Evolutionary conservation across 2,888 invertebrate genomes (phyloP).

Genomic region (Erebia ligea): DNA sequence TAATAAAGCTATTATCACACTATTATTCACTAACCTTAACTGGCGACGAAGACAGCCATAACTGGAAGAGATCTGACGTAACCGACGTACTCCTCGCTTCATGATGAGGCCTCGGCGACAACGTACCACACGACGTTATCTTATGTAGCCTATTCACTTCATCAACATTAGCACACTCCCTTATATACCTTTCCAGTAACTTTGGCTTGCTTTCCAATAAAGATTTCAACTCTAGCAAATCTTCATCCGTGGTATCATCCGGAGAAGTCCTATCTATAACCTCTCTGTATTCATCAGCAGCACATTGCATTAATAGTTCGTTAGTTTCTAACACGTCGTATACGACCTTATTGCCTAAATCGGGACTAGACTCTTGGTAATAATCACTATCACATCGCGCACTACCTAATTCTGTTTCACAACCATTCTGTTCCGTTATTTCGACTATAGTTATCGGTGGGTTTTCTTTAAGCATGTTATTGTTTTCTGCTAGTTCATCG

Average conservation of each 20-base stretch:
- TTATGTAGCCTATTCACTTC: slow-evolving; percentile 84
- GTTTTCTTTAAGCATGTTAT: slow-evolving; percentile 76
- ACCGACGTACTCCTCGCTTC: slow-evolving; percentile 88
- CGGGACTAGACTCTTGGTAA: slow-evolving; percentile 63
- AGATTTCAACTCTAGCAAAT: slow-evolving; percentile 66
- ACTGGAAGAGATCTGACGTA: slow-evolving; percentile 92
- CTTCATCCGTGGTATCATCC: slow-evolving; percentile 72
- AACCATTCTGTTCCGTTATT: slow-evolving; percentile 78
- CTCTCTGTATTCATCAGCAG: slow-evolving; percentile 67
- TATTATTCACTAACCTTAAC: slow-evolving; percentile 82
- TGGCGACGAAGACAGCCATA: slow-evolving; percentile 92
- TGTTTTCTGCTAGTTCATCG: slow-evolving; percentile 68
- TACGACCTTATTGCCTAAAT: slow-evolving; percentile 72
- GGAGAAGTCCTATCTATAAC: slow-evolving; percentile 71
- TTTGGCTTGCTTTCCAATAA: slow-evolving; percentile 83
- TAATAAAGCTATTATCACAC: slow-evolving; percentile 5
- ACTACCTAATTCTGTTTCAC: slow-evolving; percentile 66
- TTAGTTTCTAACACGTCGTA: slow-evolving; percentile 66
- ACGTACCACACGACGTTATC: slow-evolving; percentile 79
- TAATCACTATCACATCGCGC: slow-evolving; percentile 63
- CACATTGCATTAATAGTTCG: slow-evolving; percentile 64
- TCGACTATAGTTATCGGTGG: slow-evolving; percentile 76
- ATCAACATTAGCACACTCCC: slow-evolving; percentile 88
- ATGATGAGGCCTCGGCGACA: slow-evolving; percentile 74
- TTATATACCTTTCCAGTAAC: slow-evolving; percentile 89